Conservation (phyloP, 2,888 invertebrate species). For the Stenotaenia linearis region DNA sequence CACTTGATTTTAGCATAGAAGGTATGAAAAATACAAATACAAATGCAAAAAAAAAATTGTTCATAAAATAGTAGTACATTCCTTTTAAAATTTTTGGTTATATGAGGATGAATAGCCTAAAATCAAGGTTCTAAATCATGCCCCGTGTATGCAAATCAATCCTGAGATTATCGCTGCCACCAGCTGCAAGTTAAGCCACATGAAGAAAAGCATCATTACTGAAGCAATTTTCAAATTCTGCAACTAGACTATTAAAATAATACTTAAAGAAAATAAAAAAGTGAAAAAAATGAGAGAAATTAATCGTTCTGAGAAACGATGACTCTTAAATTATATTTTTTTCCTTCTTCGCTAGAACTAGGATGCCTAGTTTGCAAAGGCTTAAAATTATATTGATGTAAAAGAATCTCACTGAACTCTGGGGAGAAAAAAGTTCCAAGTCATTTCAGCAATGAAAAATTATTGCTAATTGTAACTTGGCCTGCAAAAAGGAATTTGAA, state of each 20-base stretch:
- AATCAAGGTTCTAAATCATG: not conserved
- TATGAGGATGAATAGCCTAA: not conserved
- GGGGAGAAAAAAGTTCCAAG: not conserved
- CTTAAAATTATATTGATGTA: not conserved
- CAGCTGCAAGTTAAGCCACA: not conserved
- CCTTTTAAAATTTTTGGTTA: not conserved
- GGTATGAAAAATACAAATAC: no score
- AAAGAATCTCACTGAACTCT: not conserved
- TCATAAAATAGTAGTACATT: not conserved
- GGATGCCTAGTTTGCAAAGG: no score
- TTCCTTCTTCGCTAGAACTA: not conserved
- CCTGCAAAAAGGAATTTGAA: constrained; percentile 1
- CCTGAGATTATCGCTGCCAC: not conserved
- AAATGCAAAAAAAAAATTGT: not conserved
- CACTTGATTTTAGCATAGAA: no score
- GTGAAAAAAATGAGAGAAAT: not conserved
- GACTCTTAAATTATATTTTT: not conserved
- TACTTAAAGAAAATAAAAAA: not conserved
- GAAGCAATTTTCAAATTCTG: not conserved
- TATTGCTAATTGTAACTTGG: constrained; percentile 19
- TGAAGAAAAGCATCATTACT: constrained; percentile 1
- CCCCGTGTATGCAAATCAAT: not conserved
- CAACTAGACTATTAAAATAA: not conserved
- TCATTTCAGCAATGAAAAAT: constrained; percentile 20
- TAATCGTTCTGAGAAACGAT: not conserved